Evolutionary conservation across 1,140 invertebrate species (phyloP), one percentile per base, ranked within the genome.

Genomic region (Mesaphorura yosii): DNA sequence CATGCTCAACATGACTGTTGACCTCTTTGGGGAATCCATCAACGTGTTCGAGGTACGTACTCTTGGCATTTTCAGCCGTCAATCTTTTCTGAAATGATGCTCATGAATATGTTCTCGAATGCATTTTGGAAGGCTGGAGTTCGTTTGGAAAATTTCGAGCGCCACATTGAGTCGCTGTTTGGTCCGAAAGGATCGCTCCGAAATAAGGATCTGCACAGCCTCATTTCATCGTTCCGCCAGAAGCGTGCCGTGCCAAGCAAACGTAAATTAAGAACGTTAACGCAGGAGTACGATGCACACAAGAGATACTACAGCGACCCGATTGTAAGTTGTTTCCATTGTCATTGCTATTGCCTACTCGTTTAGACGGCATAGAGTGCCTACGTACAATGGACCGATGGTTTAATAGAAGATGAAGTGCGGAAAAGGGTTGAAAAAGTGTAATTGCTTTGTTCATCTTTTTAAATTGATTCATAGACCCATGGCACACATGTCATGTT

Each of bases 1-100:
- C 3, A 81, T 74, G 38, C 71, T 90, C 14, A 94, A 94, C 66
- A 72, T 92, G 4, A 92, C 88, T 0, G 71, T 91, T 1, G 86
- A 92, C 66, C 69, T 94, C 50, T 93, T 94, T 68, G 90, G 90
- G 1, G 82, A 89, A 69, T 86, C 86, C 1, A 78, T 93, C 25
- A 94, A 95, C 71, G 66, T 87, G 28, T 72, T 88, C 48, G 86
- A 91, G 72, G 75, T 85, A 60, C 66, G 10, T 34, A 34, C n/a
- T 34, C 31, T 34, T 34, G 31, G n/a, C 31, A 10, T n/a, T 34
- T 34, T 34, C n/a, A 10, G 10, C 31, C n/a, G 31, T n/a, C 31
- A 44, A 17, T 3, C 17, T 12, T 49, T 37, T 12, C n/a, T n/a
- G n/a, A n/a, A n/a, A n/a, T n/a, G n/a, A n/a, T n/a, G n/a, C n/a